Evolutionary conservation across 2,888 invertebrate genomes (phyloP), one percentile per base, ranked within the genome.

Genomic region (Xylocampa areola): DNA sequence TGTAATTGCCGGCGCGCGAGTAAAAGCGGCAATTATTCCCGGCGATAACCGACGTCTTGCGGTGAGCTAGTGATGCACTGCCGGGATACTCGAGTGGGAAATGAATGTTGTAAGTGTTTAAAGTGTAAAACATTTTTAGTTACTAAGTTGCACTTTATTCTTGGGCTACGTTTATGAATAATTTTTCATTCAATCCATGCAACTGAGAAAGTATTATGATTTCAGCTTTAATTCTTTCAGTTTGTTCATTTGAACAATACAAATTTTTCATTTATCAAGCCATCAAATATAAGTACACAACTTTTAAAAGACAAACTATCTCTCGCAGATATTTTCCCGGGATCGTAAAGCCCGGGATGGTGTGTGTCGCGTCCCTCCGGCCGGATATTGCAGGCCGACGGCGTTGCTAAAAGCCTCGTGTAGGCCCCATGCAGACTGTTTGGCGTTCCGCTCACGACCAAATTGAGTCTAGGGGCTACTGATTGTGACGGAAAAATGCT

Each of bases 401-500:
- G 68, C 68, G 44, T 27, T 19, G 41, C 55, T 66, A 44, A 67
- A 47, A 60, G 69, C 73, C 50, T 48, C 53, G 55, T 27, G 40
- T 40, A 48, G 45, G 66, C 33, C 14, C 17, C 54, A 14, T 25
- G 52, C 55, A 19, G 48, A 40, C 48, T 68, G 70, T 70, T 76
- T 77, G 65, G 53, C 39, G 64, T 62, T 47, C 73, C 69, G 76
- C 80, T 80, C 75, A 74, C 72, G 55, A 65, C 52, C 32, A 73
- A 75, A 79, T 79, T 71, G 75, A 78, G 76, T 76, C 75, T 74
- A 74, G 73, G 63, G 61, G 50, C 59, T 55, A 21, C 63, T 68
- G 76, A 68, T 76, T 73, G 69, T 76, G 48, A 66, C 35, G 63
- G 45, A 67, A 77, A 79, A 78, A 80, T 78, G 80, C 74, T 73